A percentile compares a stretch with the other conserved stretches of the same genome.
Conservation (phyloP, 2,888 invertebrate genomes). For the Galeopsomyia nigrocyanea region DNA sequence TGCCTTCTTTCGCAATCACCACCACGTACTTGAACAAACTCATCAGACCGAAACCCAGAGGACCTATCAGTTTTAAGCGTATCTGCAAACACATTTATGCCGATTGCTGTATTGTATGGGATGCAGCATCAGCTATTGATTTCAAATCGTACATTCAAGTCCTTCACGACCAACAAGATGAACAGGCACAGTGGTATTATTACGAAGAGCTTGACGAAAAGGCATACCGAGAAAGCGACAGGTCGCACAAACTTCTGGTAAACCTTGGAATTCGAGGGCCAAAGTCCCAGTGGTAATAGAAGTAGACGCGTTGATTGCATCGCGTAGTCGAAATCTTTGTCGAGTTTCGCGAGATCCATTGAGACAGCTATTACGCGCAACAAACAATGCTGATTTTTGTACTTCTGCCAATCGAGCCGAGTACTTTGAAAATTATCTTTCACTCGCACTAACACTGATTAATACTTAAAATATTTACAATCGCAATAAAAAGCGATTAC, state of each 20-base stretch:
- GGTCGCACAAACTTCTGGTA: conserved; percentile 16
- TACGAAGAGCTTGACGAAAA: conserved; percentile 47
- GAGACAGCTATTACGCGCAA: no score
- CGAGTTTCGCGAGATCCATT: no score
- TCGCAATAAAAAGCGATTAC: no score
- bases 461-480: no score
- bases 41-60: conserved; percentile 53
- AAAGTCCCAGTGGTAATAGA: conserved; percentile 52
- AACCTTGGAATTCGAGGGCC: conserved; percentile 46
- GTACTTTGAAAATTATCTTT: no score
- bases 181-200: conserved; percentile 47
- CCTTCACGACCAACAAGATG: conserved; percentile 40
- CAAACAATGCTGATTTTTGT: no score
- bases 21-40: conserved; percentile 52
- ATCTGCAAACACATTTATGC: background rate
- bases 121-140: no score
- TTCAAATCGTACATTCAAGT: conserved; percentile 30
- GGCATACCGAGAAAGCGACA: conserved; percentile 28
- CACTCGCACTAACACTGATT: no score
- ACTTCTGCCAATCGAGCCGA: no score
- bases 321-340: conserved; percentile 48
- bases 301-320: conserved; percentile 51
- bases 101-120: background rate
- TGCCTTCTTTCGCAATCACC: conserved; percentile 44
- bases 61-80: conserved; percentile 19